phyloP scores from a whole-genome alignment of 2,888 invertebrate species.

The Mechanitis mazaeus region DNA sequence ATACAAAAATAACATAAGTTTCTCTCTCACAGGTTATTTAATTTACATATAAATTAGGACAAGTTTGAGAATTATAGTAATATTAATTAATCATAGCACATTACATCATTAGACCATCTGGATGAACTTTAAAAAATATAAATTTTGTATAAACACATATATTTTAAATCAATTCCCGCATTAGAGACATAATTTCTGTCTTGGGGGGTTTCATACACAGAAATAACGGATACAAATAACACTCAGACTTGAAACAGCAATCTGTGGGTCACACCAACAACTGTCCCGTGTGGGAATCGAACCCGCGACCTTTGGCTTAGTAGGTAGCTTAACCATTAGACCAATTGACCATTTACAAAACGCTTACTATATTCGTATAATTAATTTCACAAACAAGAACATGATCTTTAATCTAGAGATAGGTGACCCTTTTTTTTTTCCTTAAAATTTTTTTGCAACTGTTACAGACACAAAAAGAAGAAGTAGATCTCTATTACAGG shows the following conservation, averaged over 20 bases:
- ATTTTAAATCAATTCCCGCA: too few relatives aligned
- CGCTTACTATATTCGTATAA: slow-evolving; percentile 19
- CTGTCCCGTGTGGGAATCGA: too few relatives aligned
- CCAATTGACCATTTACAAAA: too few relatives aligned
- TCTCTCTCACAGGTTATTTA: background rate
- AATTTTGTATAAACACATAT: background rate
- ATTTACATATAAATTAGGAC: slow-evolving; percentile 1
- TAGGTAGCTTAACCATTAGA: too few relatives aligned
- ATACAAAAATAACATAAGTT: background rate
- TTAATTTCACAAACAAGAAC: slow-evolving; percentile 25
- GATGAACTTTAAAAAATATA: slow-evolving; percentile 4
- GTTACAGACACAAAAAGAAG: slow-evolving; percentile 4
- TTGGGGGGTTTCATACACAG: too few relatives aligned
- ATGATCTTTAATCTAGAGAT: slow-evolving; percentile 20
- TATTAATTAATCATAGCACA: background rate
- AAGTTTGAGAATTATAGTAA: background rate
- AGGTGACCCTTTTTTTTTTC: slow-evolving; percentile 13
- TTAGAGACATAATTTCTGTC: too few relatives aligned
- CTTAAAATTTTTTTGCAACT: slow-evolving; percentile 10
- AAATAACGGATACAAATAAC: too few relatives aligned
- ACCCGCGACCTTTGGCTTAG: too few relatives aligned
- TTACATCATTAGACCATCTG: background rate
- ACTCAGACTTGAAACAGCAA: too few relatives aligned
- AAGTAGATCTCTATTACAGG: background rate
- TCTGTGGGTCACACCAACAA: too few relatives aligned